Evolutionary conservation across 2,888 invertebrate genomes (phyloP).

Genomic region (Chaetogeoica ovagalla): DNA sequence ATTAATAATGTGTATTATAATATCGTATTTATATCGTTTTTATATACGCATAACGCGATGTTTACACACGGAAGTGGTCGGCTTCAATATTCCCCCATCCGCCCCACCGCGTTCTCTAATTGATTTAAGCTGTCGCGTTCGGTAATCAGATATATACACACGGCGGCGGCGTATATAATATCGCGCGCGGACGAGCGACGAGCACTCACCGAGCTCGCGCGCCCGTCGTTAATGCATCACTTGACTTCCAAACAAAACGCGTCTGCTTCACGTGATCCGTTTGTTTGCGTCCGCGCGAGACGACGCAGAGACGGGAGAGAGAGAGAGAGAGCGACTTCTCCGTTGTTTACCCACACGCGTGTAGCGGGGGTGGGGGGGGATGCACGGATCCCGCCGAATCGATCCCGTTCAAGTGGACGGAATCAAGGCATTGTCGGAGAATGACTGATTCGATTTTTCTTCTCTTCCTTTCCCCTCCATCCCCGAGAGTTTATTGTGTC

Average conservation of each 20-base stretch:
- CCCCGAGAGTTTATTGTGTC: no score
- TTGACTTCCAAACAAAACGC: constrained; percentile 46
- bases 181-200: background rate
- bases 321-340: no score
- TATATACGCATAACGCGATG: no score
- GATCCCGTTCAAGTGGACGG: constrained; percentile 35
- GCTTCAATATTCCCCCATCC: background rate
- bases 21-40: no score
- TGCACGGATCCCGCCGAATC: constrained; percentile 31
- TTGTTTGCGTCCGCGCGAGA: constrained; percentile 40
- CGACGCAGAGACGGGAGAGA: no score
- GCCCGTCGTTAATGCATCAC: constrained; percentile 46
- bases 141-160: constrained; percentile 46
- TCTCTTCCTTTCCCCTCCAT: no score
- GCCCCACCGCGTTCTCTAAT: constrained; percentile 15
- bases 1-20: no score
- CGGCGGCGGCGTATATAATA: background rate
- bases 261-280: constrained; percentile 40
- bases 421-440: no score
- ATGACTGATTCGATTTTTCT: no score
- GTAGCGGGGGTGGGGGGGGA: background rate
- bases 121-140: constrained; percentile 28
- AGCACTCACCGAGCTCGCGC: background rate
- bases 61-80: no score
- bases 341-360: constrained; percentile 33